Evolutionary conservation across 2,888 invertebrate species (phyloP), one percentile per base, ranked within the genome.

Genomic region (Sarcophaga subvicina): DNA sequence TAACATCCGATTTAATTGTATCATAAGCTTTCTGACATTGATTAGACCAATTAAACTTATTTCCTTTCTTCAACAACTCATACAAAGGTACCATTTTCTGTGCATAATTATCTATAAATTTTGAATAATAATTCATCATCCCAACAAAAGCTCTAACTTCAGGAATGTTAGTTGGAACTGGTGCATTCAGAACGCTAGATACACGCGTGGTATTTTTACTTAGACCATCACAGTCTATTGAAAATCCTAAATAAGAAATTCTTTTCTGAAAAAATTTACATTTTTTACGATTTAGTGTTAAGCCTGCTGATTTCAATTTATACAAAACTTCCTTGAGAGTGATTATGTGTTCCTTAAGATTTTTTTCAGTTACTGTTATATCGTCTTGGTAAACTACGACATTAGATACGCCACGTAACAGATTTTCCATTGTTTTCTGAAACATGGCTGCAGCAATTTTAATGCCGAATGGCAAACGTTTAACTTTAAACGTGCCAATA

Each of bases 291-390:
- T 80, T 80, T 47, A 73, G 10, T 27, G 20, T 72, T 59, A 80
- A 80, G 0, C 80, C 72, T 25, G 27, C 27, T 27, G 27, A 27
- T 27, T 27, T 27, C 27, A 27, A 27, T 27, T 27, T 27, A 27
- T 27, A 27, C 27, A 27, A 27, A 27, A 27, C 27, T 27, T 27
- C 27, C 27, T 27, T 27, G 27, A 27, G 27, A 75, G 64, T 20
- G 77, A 70, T 62, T 73, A 64, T 14, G 89, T 82, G 71, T 90
- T 88, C 20, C 2, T 2, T 14, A 73, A 69, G 47, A 80, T 66
- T 37, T 6, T 5, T 64, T 80, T 66, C n/a, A 80, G 27, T 27
- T 4, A 27, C 27, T 27, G 27, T 27, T 27, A 27, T 27, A 27
- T 27, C 27, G 27, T 27, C 27, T 3, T 22, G 71, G 17, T n/a